Evolutionary conservation across 2,797 vertebrate species (phyloP).

Genomic region (Gephyroberyx darwinii): DNA sequence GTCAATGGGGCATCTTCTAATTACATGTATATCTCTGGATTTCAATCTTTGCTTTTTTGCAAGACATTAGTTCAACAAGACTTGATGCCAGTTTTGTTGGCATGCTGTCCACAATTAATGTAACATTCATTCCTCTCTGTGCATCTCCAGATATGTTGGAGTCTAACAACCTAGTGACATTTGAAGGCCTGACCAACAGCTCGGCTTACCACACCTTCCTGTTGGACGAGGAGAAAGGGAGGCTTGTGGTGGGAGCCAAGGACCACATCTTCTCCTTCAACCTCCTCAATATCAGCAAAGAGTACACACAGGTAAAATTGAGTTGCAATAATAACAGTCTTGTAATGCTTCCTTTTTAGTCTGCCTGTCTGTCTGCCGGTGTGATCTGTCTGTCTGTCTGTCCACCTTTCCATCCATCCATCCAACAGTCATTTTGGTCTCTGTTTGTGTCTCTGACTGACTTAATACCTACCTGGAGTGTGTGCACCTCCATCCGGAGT

Average conservation of each 20-base stretch:
- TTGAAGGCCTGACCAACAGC: conserved; percentile 92
- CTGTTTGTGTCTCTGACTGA: conserved; percentile 45
- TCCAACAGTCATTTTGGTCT: conserved; percentile 13
- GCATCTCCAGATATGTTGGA: conserved; percentile 94
- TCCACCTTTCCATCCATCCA: conserved; percentile 1
- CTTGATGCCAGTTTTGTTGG: not conserved
- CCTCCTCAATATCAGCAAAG: conserved; percentile 94
- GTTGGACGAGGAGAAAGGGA: conserved; percentile 94
- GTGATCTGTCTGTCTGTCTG: not conserved
- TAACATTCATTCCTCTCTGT: conserved; percentile 36
- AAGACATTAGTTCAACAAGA: too few species aligned
- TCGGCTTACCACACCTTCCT: conserved; percentile 96
- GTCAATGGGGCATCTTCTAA: too few species aligned
- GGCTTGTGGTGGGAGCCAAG: conserved; percentile 95
- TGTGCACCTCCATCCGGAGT: conserved; percentile 41
- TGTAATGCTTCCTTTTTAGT: not conserved
- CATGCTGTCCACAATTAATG: not conserved
- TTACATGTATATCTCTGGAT: too few species aligned
- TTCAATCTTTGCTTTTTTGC: too few species aligned
- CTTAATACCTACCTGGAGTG: conserved; percentile 37
- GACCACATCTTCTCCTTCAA: conserved; percentile 98
- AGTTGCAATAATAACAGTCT: conserved; percentile 10
- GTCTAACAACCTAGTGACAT: conserved; percentile 93
- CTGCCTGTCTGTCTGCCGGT: not conserved
- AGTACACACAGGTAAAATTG: conserved; percentile 89